Conservation (phyloP, 2,797 vertebrate genomes). For the Helostoma temminkii region DNA sequence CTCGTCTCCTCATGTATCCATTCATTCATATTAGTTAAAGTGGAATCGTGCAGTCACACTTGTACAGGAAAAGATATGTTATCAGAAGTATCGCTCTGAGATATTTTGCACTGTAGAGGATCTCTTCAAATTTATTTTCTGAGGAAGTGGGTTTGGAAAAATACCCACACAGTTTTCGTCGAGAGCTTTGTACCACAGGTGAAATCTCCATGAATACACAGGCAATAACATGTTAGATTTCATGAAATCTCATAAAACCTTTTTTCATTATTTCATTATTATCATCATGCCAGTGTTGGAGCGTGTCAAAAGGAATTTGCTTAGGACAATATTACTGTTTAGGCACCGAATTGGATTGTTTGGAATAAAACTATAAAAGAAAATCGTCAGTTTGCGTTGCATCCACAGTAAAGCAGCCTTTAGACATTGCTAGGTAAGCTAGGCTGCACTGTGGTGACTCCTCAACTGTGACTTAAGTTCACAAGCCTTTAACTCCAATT, state of each 20-base stretch:
- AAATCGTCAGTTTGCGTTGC: constrained; percentile 58
- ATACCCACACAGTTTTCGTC: constrained; percentile 62
- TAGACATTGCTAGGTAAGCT: constrained; percentile 52
- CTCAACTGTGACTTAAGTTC: constrained; percentile 65
- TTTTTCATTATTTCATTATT: too few relatives aligned
- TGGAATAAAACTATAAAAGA: constrained; percentile 59
- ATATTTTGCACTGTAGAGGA: constrained; percentile 66
- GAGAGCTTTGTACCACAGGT: constrained; percentile 53
- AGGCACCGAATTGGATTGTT: constrained; percentile 54
- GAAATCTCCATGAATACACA: constrained; percentile 51
- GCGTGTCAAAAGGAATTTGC: constrained; percentile 54
- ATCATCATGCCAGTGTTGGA: constrained; percentile 56
- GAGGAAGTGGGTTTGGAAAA: constrained; percentile 64
- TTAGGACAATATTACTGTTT: constrained; percentile 38
- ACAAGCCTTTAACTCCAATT: constrained; percentile 78
- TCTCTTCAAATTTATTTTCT: constrained; percentile 72
- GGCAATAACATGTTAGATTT: constrained; percentile 51
- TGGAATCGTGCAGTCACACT: constrained; percentile 67
- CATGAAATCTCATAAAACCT: constrained; percentile 51
- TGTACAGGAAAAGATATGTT: constrained; percentile 71
- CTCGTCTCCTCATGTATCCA: constrained; percentile 64
- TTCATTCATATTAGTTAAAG: constrained; percentile 79
- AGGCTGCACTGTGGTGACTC: constrained; percentile 60
- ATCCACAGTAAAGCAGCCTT: constrained; percentile 52
- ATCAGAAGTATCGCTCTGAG: constrained; percentile 70